Evolutionary conservation across 2,797 vertebrate genomes (phyloP).

Genomic region (Mareca penelope): DNA sequence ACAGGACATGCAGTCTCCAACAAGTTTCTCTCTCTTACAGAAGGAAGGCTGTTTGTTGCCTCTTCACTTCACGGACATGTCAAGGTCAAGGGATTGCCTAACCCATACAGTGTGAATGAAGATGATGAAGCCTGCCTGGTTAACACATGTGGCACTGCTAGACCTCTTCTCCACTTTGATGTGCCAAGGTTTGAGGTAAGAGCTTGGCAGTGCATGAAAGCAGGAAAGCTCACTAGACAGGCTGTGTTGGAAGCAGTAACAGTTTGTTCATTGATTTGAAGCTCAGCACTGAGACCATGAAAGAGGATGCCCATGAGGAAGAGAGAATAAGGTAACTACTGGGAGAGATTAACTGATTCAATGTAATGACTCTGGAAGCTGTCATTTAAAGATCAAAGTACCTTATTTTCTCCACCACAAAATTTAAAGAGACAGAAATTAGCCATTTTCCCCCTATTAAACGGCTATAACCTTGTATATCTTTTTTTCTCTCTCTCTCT

Average conservation of each 20-base stretch:
- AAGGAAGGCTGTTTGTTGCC: background rate
- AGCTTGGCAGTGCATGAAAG: slow-evolving; percentile 70
- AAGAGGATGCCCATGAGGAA: slow-evolving; percentile 68
- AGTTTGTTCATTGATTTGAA: slow-evolving; percentile 74
- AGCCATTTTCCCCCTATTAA: slow-evolving; percentile 54
- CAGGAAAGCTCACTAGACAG: slow-evolving; percentile 55
- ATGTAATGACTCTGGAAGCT: slow-evolving; percentile 69
- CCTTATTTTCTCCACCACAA: slow-evolving; percentile 68
- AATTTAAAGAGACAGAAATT: slow-evolving; percentile 71
- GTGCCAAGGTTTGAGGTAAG: slow-evolving; percentile 63
- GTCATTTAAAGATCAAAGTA: slow-evolving; percentile 73
- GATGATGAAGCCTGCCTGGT: background rate
- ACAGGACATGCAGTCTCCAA: background rate
- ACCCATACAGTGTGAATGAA: background rate
- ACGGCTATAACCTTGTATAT: slow-evolving; percentile 55
- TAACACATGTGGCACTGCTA: background rate
- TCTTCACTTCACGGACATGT: background rate
- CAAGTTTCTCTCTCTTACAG: background rate
- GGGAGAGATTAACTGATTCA: slow-evolving; percentile 72
- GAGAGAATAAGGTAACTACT: slow-evolving; percentile 68
- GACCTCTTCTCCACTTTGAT: slow-evolving; percentile 14
- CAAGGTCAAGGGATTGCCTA: slow-evolving; percentile 9
- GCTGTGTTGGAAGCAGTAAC: slow-evolving; percentile 48
- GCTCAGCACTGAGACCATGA: slow-evolving; percentile 65
- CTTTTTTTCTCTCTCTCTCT: background rate